Evolutionary conservation across 1,140 invertebrate species (phyloP).

Genomic region (Galleria mellonella): DNA sequence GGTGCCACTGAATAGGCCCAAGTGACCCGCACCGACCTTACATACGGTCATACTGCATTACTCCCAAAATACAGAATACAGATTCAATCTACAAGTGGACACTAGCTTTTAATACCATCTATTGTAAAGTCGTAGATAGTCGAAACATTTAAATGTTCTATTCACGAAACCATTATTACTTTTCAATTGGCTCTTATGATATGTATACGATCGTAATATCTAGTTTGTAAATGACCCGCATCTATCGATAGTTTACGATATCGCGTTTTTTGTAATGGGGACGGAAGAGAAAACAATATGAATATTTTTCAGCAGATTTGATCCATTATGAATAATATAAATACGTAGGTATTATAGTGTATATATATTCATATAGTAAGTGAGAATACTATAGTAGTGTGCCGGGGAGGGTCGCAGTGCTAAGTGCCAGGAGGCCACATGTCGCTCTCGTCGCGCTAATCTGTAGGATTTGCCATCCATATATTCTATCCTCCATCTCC

Average conservation of each 20-base stretch:
- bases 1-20: conserved; percentile 30
- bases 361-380: too few species aligned
- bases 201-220: neutral
- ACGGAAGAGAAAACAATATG: too few species aligned
- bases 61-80: conserved; percentile 11
- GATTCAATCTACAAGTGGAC: conserved; percentile 47
- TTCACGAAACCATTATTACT: too few species aligned
- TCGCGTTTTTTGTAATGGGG: too few species aligned
- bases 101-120: conserved; percentile 23
- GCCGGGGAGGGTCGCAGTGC: conserved; percentile 26
- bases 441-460: conserved; percentile 70
- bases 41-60: conserved; percentile 18
- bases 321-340: neutral
- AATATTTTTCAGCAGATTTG: too few species aligned
- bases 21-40: conserved; percentile 56
- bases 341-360: neutral
- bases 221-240: conserved; percentile 44
- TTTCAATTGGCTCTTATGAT: neutral
- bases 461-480: conserved; percentile 63
- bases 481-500: conserved; percentile 41
- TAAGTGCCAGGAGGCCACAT: conserved; percentile 71
- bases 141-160: too few species aligned
- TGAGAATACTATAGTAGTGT: too few species aligned
- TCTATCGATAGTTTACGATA: too few species aligned
- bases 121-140: conserved; percentile 8